A percentile compares a stretch with the other conserved stretches of the same genome.
phyloP scores from a whole-genome alignment of 2,113 vertebrate genomes.

The Psophia crepitans region DNA sequence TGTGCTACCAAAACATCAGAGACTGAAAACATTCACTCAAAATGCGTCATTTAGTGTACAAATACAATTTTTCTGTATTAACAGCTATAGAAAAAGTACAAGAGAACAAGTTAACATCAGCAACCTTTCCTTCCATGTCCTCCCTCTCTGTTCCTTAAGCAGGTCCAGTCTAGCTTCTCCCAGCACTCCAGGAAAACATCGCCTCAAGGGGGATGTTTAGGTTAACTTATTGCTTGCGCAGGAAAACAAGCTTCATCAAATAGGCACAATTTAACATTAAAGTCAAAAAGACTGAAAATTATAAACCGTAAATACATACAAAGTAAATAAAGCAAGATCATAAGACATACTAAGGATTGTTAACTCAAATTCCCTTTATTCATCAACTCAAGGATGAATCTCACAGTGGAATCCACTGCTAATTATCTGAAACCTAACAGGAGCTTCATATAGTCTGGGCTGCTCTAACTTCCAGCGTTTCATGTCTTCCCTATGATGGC shows the following conservation, averaged over 20 bases:
- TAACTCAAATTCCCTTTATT: not conserved
- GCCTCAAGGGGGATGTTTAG: not conserved
- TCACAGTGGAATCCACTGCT: not conserved
- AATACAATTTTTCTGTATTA: not conserved
- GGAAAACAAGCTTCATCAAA: not conserved
- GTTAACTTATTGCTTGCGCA: not conserved
- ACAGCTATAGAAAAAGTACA: not conserved
- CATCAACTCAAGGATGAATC: not conserved
- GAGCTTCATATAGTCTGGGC: not conserved
- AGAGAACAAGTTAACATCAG: not conserved
- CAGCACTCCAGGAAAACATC: not conserved
- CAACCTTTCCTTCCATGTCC: not conserved
- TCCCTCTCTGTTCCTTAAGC: not conserved
- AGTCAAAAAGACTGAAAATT: not conserved
- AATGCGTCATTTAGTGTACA: not conserved
- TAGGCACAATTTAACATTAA: not conserved
- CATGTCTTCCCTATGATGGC: not conserved
- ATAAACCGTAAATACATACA: not conserved
- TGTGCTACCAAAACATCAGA: fast-evolving
- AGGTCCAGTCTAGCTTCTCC: not conserved
- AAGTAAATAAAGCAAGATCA: not conserved
- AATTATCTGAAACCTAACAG: not conserved
- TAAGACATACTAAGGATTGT: not conserved
- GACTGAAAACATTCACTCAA: not conserved
- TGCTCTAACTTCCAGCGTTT: not conserved